These are phyloP conservation scores for Epizoanthus ramosus DNA, from an alignment of 92 coral and sea anemone genomes.

Conservation along the genomic window DNA sequence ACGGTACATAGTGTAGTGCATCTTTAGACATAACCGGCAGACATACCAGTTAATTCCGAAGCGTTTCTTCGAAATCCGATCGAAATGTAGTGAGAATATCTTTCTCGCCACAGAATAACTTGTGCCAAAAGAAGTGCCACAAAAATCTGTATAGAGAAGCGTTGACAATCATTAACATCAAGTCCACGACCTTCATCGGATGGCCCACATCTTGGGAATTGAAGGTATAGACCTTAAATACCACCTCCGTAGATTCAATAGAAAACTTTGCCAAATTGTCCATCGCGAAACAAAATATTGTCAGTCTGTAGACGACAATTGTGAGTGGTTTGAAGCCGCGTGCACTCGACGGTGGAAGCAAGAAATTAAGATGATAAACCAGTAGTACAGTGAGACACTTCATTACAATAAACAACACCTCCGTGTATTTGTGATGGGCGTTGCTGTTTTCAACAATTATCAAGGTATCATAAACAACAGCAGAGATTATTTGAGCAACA, in stretches of 20 bases:
- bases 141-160: slow-evolving; percentile 23
- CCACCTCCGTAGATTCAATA: slow-evolving; percentile 30
- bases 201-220: not conserved
- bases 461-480: slow-evolving; percentile 18
- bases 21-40: too few relatives aligned
- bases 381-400: slow-evolving; percentile 19
- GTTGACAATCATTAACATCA: slow-evolving; percentile 27
- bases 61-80: slow-evolving; percentile 21
- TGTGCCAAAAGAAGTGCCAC: slow-evolving; percentile 35
- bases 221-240: slow-evolving; percentile 34
- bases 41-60: not conserved
- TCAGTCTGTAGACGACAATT: slow-evolving; percentile 20
- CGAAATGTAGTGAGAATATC: slow-evolving; percentile 35
- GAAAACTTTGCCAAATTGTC: slow-evolving; percentile 31
- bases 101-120: slow-evolving; percentile 34
- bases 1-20: too few relatives aligned
- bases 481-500: slow-evolving; percentile 15
- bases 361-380: slow-evolving; percentile 32
- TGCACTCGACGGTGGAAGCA: slow-evolving; percentile 24
- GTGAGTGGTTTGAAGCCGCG: not conserved
- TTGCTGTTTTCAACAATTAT: slow-evolving; percentile 30
- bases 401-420: slow-evolving; percentile 22
- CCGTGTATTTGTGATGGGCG: not conserved
- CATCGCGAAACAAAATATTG: slow-evolving; percentile 28
- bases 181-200: slow-evolving; percentile 16